A percentile compares a stretch with the other conserved stretches of the same genome.
phyloP scores from a whole-genome alignment of 2,113 vertebrate genomes.

The Phocoena sinus region DNA sequence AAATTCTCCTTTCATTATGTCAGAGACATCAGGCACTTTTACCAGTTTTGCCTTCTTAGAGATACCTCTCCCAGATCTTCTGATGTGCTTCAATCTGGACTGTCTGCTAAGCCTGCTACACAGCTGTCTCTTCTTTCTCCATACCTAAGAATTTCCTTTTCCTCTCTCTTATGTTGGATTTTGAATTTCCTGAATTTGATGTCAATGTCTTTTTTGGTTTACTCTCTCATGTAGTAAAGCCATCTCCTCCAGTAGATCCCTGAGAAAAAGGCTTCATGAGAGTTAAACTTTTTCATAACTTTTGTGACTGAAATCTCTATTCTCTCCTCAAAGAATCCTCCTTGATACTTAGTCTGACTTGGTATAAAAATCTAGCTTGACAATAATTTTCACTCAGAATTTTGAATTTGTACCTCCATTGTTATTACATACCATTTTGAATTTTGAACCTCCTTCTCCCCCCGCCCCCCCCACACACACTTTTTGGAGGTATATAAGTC shows the following conservation, averaged over 20 bases:
- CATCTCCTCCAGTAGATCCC: neutral
- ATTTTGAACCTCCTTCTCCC: neutral
- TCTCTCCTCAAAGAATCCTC: neutral
- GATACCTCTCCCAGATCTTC: neutral
- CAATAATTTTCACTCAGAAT: neutral
- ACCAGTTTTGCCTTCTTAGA: neutral
- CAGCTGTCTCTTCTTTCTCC: neutral
- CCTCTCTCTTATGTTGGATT: neutral
- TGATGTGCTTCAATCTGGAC: neutral
- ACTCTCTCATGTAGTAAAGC: neutral
- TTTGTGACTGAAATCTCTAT: neutral
- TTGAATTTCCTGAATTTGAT: neutral
- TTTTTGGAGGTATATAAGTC: neutral
- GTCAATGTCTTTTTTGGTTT: neutral
- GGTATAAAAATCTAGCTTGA: neutral
- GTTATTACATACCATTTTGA: neutral
- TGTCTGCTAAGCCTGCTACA: neutral
- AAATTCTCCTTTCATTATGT: neutral
- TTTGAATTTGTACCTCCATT: neutral
- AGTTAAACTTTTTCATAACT: neutral
- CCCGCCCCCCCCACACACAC: accelerated
- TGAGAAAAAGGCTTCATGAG: neutral
- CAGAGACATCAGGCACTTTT: neutral
- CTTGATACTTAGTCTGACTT: neutral
- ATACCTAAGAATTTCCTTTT: neutral